These are phyloP conservation scores for Drosophila chauvacae DNA, from an alignment of 1,140 invertebrate species.

Conservation along the genomic window DNA sequence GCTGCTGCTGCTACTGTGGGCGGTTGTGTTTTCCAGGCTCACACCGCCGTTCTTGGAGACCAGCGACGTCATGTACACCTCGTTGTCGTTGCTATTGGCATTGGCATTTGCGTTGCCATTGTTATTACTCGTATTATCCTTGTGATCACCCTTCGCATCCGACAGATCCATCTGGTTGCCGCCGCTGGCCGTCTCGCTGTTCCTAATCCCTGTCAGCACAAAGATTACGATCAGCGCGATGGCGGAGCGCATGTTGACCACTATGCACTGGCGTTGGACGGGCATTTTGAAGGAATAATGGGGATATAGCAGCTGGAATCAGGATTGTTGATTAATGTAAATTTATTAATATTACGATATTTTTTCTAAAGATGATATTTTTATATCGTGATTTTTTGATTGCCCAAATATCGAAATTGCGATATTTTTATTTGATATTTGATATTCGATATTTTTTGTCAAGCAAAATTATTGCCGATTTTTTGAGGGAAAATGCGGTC, in stretches of 20 bases:
- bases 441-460: too few species aligned
- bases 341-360: too few species aligned
- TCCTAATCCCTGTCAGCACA: conserved; percentile 84
- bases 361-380: too few species aligned
- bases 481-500: too few species aligned
- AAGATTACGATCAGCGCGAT: conserved; percentile 84
- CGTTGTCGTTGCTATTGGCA: conserved; percentile 58
- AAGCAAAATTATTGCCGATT: too few species aligned
- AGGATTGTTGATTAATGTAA: too few species aligned
- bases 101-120: conserved; percentile 61
- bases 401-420: too few species aligned
- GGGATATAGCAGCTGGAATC: background rate
- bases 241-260: conserved; percentile 85
- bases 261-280: conserved; percentile 78
- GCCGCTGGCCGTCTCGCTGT: conserved; percentile 84
- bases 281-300: conserved; percentile 24
- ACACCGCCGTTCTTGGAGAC: conserved; percentile 27
- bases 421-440: too few species aligned
- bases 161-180: conserved; percentile 65
- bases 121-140: conserved; percentile 54
- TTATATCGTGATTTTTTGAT: too few species aligned
- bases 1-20: conserved; percentile 38
- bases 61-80: conserved; percentile 58
- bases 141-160: conserved; percentile 59
- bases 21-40: conserved; percentile 28